Conservation (phyloP, 2,888 invertebrate species). For the Eilema sororculum region DNA sequence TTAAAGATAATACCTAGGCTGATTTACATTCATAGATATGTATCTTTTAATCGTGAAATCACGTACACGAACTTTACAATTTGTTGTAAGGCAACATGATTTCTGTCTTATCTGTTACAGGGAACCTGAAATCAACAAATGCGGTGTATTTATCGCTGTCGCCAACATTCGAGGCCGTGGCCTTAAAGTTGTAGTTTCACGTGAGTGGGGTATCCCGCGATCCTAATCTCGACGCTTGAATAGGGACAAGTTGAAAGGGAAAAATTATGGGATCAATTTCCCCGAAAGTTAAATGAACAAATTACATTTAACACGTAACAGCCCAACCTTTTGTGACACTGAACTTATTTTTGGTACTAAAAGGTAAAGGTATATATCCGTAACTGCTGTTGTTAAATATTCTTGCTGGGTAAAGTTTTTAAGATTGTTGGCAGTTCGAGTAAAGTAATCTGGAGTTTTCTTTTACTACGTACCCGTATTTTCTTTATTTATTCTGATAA, state of each 20-base stretch:
- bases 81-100: conserved; percentile 7
- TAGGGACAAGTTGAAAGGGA: conserved; percentile 48
- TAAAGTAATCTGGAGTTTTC: not conserved
- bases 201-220: conserved; percentile 44
- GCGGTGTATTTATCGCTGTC: conserved; percentile 31
- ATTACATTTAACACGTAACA: conserved; percentile 48
- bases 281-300: conserved; percentile 52
- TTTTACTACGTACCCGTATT: not conserved
- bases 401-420: not conserved
- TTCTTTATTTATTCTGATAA: not conserved
- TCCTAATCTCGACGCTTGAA: conserved; percentile 46
- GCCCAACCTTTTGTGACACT: conserved; percentile 16
- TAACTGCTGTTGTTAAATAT: not conserved
- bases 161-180: conserved; percentile 27
- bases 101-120: conserved; percentile 24
- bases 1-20: not conserved
- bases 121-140: conserved; percentile 32
- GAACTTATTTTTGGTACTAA: conserved; percentile 15
- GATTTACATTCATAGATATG: not conserved
- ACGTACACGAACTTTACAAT: not conserved
- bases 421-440: conserved; percentile 4
- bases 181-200: conserved; percentile 45
- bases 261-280: conserved; percentile 50
- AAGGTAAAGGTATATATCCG: not conserved
- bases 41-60: not conserved